These are phyloP conservation scores for Gephyroberyx darwinii DNA, from an alignment of 2,797 vertebrate genomes.

Conservation along the genomic window DNA sequence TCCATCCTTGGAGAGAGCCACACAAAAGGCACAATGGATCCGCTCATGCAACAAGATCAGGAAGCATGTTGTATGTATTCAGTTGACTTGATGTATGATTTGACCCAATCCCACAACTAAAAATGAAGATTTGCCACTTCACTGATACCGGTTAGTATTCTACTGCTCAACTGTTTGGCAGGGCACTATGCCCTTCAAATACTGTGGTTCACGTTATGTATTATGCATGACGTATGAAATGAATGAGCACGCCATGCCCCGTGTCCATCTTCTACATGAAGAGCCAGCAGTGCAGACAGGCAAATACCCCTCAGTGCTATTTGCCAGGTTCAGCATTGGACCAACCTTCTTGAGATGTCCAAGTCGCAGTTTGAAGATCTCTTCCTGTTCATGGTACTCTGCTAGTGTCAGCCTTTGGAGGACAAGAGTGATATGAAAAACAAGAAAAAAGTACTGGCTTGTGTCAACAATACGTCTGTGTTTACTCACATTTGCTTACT, in stretches of 20 bases:
- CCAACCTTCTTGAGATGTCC: slow-evolving; percentile 98
- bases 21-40: slow-evolving; percentile 18
- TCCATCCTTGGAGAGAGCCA: slow-evolving; percentile 16
- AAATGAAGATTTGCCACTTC: not conserved
- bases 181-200: no score
- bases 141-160: not conserved
- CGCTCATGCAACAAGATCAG: slow-evolving; percentile 16
- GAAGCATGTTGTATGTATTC: not conserved
- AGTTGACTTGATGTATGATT: not conserved
- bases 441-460: not conserved
- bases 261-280: not conserved
- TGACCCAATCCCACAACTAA: not conserved
- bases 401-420: slow-evolving; percentile 90
- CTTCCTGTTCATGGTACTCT: slow-evolving; percentile 99
- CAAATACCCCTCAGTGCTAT: no score
- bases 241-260: not conserved
- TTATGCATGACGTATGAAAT: no score
- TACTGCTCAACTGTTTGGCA: not conserved
- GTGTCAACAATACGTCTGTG: not conserved
- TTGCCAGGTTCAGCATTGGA: not conserved
- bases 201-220: no score
- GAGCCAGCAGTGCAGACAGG: no score
- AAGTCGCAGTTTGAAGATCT: slow-evolving; percentile 98
- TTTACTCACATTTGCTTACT: slow-evolving; percentile 7
- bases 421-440: slow-evolving; percentile 14